Percentiles rank a stretch among this genome's conserved stretches.
Evolutionary conservation across 2,888 invertebrate species (phyloP).

Genomic region (Cremastinae sp.): DNA sequence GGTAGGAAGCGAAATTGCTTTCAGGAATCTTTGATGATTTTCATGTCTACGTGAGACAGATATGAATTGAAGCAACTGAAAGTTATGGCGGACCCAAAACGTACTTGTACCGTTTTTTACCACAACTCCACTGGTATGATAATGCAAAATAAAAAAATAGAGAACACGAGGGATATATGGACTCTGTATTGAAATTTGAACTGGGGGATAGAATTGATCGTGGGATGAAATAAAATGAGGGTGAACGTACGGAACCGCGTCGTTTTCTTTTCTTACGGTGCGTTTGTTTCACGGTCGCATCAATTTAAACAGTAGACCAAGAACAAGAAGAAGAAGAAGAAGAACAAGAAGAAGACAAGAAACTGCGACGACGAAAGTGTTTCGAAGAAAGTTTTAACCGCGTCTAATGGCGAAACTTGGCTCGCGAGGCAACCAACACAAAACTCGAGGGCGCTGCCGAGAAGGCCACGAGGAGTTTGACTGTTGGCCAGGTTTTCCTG

Average conservation of each 20-base stretch:
- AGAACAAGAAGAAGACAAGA: constrained; percentile 65
- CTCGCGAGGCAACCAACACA: constrained; percentile 54
- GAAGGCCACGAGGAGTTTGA: constrained; percentile 69
- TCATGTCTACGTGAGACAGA: constrained; percentile 46
- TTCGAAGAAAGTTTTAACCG: constrained; percentile 79
- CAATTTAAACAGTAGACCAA: constrained; percentile 33
- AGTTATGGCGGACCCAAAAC: constrained; percentile 22
- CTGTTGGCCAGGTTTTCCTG: constrained; percentile 72
- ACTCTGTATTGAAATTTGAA: constrained; percentile 23
- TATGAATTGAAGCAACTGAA: constrained; percentile 45
- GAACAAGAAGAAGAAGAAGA: constrained; percentile 46
- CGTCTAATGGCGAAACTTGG: constrained; percentile 78
- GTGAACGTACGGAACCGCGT: constrained; percentile 73
- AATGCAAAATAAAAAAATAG: constrained; percentile 21
- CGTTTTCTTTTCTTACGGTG: constrained; percentile 29
- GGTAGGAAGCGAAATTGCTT: neutral
- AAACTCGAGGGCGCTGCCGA: constrained; percentile 66
- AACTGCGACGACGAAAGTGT: constrained; percentile 75
- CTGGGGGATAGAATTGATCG: constrained; percentile 19
- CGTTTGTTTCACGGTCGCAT: constrained; percentile 76
- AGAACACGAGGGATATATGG: constrained; percentile 60
- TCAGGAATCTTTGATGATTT: constrained; percentile 3
- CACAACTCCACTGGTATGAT: too few relatives aligned
- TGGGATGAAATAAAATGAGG: constrained; percentile 46
- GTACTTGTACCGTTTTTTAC: constrained; percentile 6